A percentile compares a stretch with the other conserved stretches of the same genome.
Conservation (phyloP, 92 coral and sea anemone species). For the Plumapathes pennacea region DNA sequence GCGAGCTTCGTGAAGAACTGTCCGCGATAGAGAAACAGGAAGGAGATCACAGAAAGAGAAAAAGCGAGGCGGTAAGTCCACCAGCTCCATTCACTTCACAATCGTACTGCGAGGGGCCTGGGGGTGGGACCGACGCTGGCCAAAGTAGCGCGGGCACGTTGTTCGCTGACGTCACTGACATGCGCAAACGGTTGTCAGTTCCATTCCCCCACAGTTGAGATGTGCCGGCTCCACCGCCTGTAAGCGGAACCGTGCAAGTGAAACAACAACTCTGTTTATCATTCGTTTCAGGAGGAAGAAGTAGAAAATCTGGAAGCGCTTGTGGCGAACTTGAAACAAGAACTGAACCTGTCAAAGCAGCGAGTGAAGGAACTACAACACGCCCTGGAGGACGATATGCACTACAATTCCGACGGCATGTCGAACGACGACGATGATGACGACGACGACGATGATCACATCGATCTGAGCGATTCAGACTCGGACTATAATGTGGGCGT, state of each 20-base stretch:
- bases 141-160: too few species aligned
- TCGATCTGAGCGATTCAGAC: slow-evolving; percentile 55
- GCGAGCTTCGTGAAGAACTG: slow-evolving; percentile 81
- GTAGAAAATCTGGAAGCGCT: slow-evolving; percentile 75
- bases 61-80: slow-evolving; percentile 80
- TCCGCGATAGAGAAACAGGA: slow-evolving; percentile 71
- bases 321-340: slow-evolving; percentile 79
- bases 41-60: slow-evolving; percentile 82
- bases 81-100: too few species aligned
- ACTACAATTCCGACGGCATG: slow-evolving; percentile 77
- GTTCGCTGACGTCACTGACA: too few species aligned
- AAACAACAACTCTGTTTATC: neutral
- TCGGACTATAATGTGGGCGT: slow-evolving; percentile 35
- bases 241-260: neutral
- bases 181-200: too few species aligned
- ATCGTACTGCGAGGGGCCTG: too few species aligned
- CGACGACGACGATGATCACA: slow-evolving; percentile 57
- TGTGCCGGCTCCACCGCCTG: neutral
- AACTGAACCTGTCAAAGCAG: slow-evolving; percentile 79
- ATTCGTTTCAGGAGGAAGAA: slow-evolving; percentile 67
- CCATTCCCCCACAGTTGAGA: too few species aligned
- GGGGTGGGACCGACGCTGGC: too few species aligned
- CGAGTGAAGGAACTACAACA: slow-evolving; percentile 89
- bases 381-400: slow-evolving; percentile 92
- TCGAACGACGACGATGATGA: slow-evolving; percentile 68